Conservation (phyloP, 2,888 invertebrate genomes). For the Eupithecia vulgata region DNA sequence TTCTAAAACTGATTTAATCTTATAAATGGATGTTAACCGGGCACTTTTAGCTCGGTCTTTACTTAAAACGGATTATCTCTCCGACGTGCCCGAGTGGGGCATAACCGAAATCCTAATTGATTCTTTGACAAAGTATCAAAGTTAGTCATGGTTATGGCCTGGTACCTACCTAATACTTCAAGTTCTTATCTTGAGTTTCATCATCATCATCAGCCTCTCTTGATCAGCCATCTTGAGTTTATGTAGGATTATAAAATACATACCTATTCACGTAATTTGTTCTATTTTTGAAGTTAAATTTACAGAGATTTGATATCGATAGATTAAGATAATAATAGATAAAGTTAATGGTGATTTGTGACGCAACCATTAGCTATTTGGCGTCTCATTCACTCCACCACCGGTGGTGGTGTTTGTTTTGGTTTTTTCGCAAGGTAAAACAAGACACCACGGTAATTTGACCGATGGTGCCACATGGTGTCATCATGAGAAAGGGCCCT, state of each 20-base stretch:
- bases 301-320: too few species aligned
- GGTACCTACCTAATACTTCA: neutral
- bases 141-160: neutral
- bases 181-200: neutral
- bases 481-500: too few species aligned
- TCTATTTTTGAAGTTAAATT: neutral
- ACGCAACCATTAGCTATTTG: too few species aligned
- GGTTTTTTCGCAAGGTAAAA: too few species aligned
- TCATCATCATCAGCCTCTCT: too few species aligned
- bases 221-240: neutral
- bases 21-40: neutral
- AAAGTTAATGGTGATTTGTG: too few species aligned
- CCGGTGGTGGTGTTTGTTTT: too few species aligned
- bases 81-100: slow-evolving; percentile 19
- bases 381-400: too few species aligned
- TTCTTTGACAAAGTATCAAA: neutral
- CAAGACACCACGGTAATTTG: too few species aligned
- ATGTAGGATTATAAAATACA: neutral
- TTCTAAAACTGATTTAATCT: slow-evolving; percentile 4
- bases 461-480: too few species aligned
- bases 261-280: neutral
- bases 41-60: slow-evolving; percentile 4
- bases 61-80: slow-evolving; percentile 17
- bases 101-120: slow-evolving; percentile 22
- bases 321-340: too few species aligned